Conservation (phyloP, 2,113 vertebrate species). For the Calyptomena viridis region DNA sequence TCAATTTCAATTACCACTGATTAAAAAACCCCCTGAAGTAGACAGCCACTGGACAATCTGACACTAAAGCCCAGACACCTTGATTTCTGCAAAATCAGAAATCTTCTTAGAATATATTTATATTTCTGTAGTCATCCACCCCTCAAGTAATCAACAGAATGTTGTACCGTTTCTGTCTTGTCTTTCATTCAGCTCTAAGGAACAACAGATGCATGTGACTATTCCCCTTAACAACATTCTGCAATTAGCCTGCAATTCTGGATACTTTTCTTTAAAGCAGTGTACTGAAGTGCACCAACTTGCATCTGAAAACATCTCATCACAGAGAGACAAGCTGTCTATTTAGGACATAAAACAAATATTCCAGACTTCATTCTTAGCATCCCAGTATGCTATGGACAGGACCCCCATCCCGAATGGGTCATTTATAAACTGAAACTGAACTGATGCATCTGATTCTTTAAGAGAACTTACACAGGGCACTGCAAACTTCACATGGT, state of each 20-base stretch:
- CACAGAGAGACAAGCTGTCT: background rate
- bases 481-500: background rate
- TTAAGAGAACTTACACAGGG: background rate
- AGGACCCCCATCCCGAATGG: background rate
- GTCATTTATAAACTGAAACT: background rate
- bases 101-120: background rate
- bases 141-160: background rate
- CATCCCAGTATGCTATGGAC: background rate
- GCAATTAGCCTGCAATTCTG: background rate
- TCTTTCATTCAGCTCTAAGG: background rate
- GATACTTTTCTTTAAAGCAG: background rate
- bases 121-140: background rate
- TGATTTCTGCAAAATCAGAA: background rate
- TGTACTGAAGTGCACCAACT: background rate
- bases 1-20: background rate
- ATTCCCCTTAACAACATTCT: background rate
- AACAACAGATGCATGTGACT: constrained; percentile 7
- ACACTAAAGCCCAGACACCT: background rate
- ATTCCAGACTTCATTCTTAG: background rate
- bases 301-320: background rate
- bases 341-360: background rate
- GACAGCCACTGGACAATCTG: background rate
- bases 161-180: background rate
- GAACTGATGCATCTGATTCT: background rate
- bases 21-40: background rate